Evolutionary conservation across 2,113 vertebrate genomes (phyloP), one percentile per base, ranked within the genome.

Genomic region (Sylvilagus bachmani): DNA sequence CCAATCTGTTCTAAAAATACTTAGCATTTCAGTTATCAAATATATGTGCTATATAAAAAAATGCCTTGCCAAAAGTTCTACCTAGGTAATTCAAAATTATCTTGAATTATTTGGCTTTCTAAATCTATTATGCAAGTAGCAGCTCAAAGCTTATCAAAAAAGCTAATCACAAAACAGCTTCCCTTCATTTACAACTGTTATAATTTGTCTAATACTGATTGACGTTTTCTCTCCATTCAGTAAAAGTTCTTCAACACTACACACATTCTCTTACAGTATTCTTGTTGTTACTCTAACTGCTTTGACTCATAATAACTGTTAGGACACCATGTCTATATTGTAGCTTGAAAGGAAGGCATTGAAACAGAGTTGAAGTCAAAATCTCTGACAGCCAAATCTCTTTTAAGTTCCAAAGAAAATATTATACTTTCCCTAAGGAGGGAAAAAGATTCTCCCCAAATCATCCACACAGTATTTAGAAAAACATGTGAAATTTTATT

Each of bases 21-120:
- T 85, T 86, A 64, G 3, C 33, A 89, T 71, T 91, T 95, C 51
- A 89, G 55, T 94, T 90, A 86, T 70, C 83, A 95, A 89, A 87
- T 61, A 87, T 0, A 73, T 27, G 29, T n/a, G 44, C 4, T 88
- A 2, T 6, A 78, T 4, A 86, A 94, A 95, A 96, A 64, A 44
- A 44, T 78, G 92, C 3, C 1, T 96, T 84, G 51, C 29, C 80
- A 58, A 73, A 77, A 7, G 10, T 61, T 84, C 73, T 86, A 90
- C 33, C 8, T 90, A 88, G 71, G 13, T 90, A 88, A 93, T 24
- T 77, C 33, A 88, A 80, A 33, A 5, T 79, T 82, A 90, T 33
- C 16, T 27, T 89, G 31, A 93, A 92, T 64, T 87, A 89, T 61
- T 90, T 70, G 87, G 55, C 67, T 87, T 84, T 82, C 64, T 75